These are phyloP conservation scores for Hirtodrosophila confusa DNA, from an alignment of 2,888 invertebrate species.

Conservation along the genomic window DNA sequence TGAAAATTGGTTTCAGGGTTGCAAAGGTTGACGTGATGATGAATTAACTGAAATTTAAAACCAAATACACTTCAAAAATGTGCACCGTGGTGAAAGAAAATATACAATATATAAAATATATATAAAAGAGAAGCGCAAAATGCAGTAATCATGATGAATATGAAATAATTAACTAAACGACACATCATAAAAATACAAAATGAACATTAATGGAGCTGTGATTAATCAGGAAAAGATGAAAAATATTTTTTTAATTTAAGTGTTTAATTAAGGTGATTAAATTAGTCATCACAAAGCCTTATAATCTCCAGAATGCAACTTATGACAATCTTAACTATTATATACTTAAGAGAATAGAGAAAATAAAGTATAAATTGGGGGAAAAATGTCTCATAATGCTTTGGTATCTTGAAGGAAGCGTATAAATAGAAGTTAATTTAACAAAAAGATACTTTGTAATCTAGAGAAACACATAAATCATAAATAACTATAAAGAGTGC, in stretches of 20 bases:
- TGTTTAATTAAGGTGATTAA: not conserved
- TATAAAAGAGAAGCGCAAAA: no score
- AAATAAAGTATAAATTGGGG: no score
- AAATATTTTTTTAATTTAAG: not conserved
- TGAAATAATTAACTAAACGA: constrained; percentile 9
- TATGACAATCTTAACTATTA: no score
- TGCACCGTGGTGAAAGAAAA: constrained; percentile 29
- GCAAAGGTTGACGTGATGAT: constrained; percentile 25
- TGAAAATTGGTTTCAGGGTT: constrained; percentile 37
- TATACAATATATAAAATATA: not conserved
- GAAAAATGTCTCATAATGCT: no score
- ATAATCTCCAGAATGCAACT: no score
- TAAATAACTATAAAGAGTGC: no score
- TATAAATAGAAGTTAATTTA: no score
- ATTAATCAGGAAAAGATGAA: not conserved
- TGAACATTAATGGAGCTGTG: not conserved
- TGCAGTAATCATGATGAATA: constrained; percentile 14
- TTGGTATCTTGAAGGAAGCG: no score
- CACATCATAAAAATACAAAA: not conserved
- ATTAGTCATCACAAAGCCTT: no score
- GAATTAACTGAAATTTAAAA: constrained; percentile 44
- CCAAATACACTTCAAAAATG: constrained; percentile 22
- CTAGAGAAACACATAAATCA: no score
- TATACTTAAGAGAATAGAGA: no score
- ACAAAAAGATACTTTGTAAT: no score